Percentiles rank a stretch among this genome's conserved stretches.
phyloP scores from a whole-genome alignment of 2,113 vertebrate species.

The Thamnaconus septentrionalis region DNA sequence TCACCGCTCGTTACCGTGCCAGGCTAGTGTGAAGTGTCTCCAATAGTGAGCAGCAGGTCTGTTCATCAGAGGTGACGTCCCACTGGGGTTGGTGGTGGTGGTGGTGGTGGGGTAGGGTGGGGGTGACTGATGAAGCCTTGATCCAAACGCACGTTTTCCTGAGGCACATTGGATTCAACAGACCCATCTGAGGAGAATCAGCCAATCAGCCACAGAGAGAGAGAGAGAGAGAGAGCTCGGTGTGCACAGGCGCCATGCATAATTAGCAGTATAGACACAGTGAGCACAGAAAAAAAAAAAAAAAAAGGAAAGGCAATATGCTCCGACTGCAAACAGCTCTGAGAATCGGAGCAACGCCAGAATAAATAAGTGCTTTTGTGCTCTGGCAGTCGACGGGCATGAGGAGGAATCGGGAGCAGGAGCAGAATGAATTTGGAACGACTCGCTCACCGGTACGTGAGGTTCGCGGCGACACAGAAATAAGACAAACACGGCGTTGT shows the following conservation, averaged over 20 bases:
- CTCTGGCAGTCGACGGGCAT: slow-evolving; percentile 19
- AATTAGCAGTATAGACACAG: slow-evolving; percentile 63
- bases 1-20: slow-evolving; percentile 60
- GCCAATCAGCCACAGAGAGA: slow-evolving; percentile 7
- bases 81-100: slow-evolving; percentile 38
- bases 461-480: slow-evolving; percentile 4
- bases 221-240: neutral
- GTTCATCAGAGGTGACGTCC: slow-evolving; percentile 66
- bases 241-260: slow-evolving; percentile 51
- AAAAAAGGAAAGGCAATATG: slow-evolving; percentile 24
- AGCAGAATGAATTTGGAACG: slow-evolving; percentile 13
- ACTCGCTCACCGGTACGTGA: neutral
- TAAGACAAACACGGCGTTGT: neutral
- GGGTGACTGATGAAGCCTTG: slow-evolving; percentile 61
- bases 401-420: slow-evolving; percentile 15
- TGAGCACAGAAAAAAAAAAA: slow-evolving; percentile 7
- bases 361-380: slow-evolving; percentile 39
- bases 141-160: slow-evolving; percentile 47
- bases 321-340: slow-evolving; percentile 37
- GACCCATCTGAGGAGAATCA: slow-evolving; percentile 56
- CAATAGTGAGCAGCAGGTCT: slow-evolving; percentile 59
- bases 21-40: slow-evolving; percentile 61
- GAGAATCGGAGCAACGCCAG: slow-evolving; percentile 30
- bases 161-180: slow-evolving; percentile 41
- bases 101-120: slow-evolving; percentile 35